Evolutionary conservation across 2,888 invertebrate genomes (phyloP).

Genomic region (Mellilla xanthometata): DNA sequence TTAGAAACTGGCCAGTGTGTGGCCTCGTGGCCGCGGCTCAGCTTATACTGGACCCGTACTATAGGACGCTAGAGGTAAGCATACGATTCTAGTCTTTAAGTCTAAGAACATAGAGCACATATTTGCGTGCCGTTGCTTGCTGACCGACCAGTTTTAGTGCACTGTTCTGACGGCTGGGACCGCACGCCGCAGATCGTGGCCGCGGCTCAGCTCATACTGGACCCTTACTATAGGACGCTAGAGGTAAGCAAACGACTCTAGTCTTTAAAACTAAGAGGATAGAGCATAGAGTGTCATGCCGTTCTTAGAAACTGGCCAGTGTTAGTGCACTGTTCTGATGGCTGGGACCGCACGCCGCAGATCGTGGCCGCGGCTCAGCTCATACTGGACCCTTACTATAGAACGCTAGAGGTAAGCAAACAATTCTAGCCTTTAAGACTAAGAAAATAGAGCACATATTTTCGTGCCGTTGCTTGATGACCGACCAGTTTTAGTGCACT

Average conservation of each 20-base stretch:
- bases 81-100: too few relatives aligned
- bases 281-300: slow-evolving; percentile 88
- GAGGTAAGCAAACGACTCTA: slow-evolving; percentile 81
- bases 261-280: too few relatives aligned
- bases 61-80: too few relatives aligned
- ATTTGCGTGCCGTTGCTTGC: too few relatives aligned
- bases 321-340: slow-evolving; percentile 98
- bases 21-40: too few relatives aligned
- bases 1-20: slow-evolving; percentile 93
- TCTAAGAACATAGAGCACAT: too few relatives aligned
- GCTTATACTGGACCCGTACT: too few relatives aligned
- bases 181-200: slow-evolving; percentile 98
- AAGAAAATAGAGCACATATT: too few relatives aligned
- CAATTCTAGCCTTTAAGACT: too few relatives aligned
- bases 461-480: slow-evolving; percentile 87
- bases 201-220: slow-evolving; percentile 94
- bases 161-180: slow-evolving; percentile 99
- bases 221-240: slow-evolving; percentile 96
- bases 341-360: slow-evolving; percentile 99
- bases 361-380: slow-evolving; percentile 96
- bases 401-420: slow-evolving; percentile 91
- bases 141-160: too few relatives aligned
- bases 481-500: slow-evolving; percentile 97
- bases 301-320: slow-evolving; percentile 94
- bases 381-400: slow-evolving; percentile 95